Conservation (phyloP, 2,113 vertebrate species). For the Sinocyclocheilus grahami region DNA sequence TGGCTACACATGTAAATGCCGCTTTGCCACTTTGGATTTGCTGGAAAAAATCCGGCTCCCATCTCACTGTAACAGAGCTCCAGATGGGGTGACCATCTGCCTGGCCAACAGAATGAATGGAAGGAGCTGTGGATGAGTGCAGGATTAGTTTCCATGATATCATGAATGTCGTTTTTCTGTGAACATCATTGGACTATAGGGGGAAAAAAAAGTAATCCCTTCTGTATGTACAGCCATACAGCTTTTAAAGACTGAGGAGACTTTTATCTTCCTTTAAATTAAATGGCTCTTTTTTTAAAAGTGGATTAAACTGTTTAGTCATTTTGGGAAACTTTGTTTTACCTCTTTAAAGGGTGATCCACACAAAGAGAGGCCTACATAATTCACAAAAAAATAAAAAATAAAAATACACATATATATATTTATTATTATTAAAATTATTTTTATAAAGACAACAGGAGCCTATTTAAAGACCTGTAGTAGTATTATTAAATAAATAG, state of each 20-base stretch:
- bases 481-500: background rate
- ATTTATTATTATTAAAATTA: no score
- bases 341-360: no score
- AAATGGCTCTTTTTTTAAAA: background rate
- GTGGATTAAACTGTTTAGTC: background rate
- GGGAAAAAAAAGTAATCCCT: background rate
- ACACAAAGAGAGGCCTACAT: no score
- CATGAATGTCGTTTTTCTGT: constrained; percentile 12
- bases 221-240: background rate
- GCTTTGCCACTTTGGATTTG: constrained; percentile 46
- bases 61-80: constrained; percentile 30
- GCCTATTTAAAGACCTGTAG: no score
- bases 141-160: constrained; percentile 43
- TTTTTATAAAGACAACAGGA: no score
- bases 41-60: constrained; percentile 33
- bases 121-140: constrained; percentile 11
- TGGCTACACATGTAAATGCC: background rate
- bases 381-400: no score
- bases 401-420: no score
- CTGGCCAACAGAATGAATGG: constrained; percentile 22
- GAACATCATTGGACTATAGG: constrained; percentile 1
- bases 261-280: constrained; percentile 8
- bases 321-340: constrained; percentile 17
- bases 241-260: background rate
- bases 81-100: constrained; percentile 57